Conservation (phyloP, 2,113 vertebrate genomes). For the Galemys pyrenaicus region DNA sequence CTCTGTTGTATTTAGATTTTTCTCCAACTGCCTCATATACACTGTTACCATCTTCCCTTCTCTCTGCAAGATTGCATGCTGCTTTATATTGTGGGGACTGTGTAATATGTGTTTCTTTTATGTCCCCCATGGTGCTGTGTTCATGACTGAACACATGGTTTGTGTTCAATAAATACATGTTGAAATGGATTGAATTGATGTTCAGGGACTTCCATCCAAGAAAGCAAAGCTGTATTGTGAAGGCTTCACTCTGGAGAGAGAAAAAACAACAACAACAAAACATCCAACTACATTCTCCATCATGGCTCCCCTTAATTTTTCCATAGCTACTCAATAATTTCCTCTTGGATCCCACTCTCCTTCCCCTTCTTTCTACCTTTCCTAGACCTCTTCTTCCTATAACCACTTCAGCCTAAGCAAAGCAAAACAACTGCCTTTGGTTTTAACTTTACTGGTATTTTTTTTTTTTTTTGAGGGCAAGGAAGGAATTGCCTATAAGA, state of each 20-base stretch:
- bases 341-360: not conserved
- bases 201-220: not conserved
- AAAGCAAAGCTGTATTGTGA: not conserved
- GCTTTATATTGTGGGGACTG: not conserved
- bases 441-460: not conserved
- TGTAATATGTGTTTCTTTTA: not conserved
- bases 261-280: not conserved
- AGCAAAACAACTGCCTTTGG: not conserved
- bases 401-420: not conserved
- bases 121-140: not conserved
- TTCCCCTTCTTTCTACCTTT: not conserved
- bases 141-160: conserved; percentile 56
- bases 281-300: not conserved
- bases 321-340: not conserved
- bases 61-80: not conserved
- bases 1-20: not conserved
- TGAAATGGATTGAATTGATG: conserved; percentile 52
- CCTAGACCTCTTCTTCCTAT: not conserved
- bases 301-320: not conserved
- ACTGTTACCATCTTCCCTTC: not conserved
- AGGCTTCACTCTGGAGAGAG: not conserved
- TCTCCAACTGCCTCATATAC: not conserved
- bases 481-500: not conserved
- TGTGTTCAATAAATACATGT: conserved; percentile 46
- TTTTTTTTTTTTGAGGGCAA: not conserved